Evolutionary conservation across 2,113 vertebrate genomes (phyloP).

Genomic region (Erpornis zantholeuca): DNA sequence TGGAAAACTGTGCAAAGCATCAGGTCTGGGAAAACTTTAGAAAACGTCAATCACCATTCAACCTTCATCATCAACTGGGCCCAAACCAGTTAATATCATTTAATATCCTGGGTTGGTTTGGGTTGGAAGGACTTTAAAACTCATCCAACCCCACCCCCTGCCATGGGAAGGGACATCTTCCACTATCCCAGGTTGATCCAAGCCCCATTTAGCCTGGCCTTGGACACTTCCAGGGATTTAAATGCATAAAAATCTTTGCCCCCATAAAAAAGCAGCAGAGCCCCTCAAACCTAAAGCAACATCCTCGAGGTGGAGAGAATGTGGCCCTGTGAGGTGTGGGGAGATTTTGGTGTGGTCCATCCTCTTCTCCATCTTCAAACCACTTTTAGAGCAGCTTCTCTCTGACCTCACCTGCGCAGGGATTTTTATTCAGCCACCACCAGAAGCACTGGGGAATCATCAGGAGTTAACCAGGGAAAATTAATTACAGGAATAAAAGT

Average conservation of each 20-base stretch:
- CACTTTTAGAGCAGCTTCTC: background rate
- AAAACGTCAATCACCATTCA: background rate
- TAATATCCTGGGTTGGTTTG: background rate
- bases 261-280: background rate
- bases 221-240: background rate
- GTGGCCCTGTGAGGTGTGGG: no score
- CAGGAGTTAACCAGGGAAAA: background rate
- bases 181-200: background rate
- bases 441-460: background rate
- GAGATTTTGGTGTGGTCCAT: no score
- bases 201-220: rapidly evolving
- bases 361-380: background rate
- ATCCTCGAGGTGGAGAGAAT: rapidly evolving
- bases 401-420: background rate
- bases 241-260: background rate
- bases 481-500: conserved; percentile 16
- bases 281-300: background rate
- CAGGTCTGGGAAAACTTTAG: background rate
- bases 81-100: background rate
- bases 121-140: background rate
- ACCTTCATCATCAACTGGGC: background rate
- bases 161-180: background rate
- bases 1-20: background rate
- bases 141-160: background rate
- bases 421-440: background rate